Conservation (phyloP, 2,113 vertebrate species). For the Xenus cinereus region DNA sequence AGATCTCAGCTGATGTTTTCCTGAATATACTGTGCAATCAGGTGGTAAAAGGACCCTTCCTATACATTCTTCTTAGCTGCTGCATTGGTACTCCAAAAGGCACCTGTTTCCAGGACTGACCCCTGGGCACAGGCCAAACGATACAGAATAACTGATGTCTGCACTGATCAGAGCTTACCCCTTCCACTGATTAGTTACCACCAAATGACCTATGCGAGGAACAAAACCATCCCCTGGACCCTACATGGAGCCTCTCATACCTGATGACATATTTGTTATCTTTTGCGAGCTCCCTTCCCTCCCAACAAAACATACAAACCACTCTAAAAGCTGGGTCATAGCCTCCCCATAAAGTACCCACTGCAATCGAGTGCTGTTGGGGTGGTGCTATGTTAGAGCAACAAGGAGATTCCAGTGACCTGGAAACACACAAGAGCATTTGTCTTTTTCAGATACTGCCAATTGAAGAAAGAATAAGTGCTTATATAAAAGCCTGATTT, state of each 20-base stretch:
- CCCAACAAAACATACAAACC: neutral
- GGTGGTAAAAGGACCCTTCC: neutral
- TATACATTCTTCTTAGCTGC: neutral
- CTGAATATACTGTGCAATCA: neutral
- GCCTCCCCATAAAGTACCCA: neutral
- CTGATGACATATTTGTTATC: neutral
- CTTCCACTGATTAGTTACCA: neutral
- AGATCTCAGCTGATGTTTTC: neutral
- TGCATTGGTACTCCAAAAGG: neutral
- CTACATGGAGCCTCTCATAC: neutral
- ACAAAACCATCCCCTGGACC: neutral
- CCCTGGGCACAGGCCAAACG: neutral
- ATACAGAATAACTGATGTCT: neutral
- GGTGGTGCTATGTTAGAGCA: neutral
- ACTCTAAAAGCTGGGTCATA: neutral
- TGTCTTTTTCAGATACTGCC: neutral
- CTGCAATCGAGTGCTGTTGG: accelerated
- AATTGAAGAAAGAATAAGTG: neutral
- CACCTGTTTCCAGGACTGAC: neutral
- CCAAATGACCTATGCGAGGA: neutral
- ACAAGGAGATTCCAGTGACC: neutral
- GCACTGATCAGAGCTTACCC: neutral
- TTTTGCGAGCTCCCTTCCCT: neutral
- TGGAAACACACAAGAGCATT: neutral
- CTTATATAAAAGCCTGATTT: neutral